These are phyloP conservation scores for Oryctes rhinoceros DNA, from an alignment of 1,140 invertebrate genomes.

Conservation along the genomic window DNA sequence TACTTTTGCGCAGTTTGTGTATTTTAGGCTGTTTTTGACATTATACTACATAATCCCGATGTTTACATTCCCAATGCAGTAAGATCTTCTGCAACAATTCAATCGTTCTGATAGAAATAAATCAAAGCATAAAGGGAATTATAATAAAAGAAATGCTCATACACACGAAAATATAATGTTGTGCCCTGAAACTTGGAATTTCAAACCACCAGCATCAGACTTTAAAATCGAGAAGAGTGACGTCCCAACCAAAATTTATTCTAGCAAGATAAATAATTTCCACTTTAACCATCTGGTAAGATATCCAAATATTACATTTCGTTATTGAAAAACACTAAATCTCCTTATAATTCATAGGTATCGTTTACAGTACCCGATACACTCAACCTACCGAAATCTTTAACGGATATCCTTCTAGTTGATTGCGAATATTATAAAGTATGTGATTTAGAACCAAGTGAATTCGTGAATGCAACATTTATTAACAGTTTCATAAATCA, in stretches of 20 bases:
- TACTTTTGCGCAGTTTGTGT: conserved; percentile 8
- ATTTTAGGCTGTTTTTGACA: too few species aligned
- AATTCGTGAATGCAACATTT: conserved; percentile 65
- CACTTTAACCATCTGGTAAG: conserved; percentile 66
- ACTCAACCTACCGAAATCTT: conserved; percentile 58
- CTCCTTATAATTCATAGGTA: conserved; percentile 58
- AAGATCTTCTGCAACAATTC: too few species aligned
- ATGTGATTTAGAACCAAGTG: conserved; percentile 58
- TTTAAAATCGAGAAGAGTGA: conserved; percentile 55
- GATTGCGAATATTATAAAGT: conserved; percentile 69
- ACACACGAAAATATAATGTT: conserved; percentile 61
- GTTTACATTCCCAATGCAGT: neutral
- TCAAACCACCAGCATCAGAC: conserved; percentile 60
- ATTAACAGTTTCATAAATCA: conserved; percentile 59
- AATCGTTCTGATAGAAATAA: too few species aligned
- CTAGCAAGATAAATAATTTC: conserved; percentile 58
- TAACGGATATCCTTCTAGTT: conserved; percentile 58
- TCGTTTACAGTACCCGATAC: conserved; percentile 66
- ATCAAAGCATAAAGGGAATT: too few species aligned
- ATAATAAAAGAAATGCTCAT: too few species aligned
- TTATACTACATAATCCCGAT: neutral
- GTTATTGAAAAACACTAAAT: conserved; percentile 42
- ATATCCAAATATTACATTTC: neutral
- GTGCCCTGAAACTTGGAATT: conserved; percentile 66
- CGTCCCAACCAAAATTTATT: conserved; percentile 48